phyloP scores from a whole-genome alignment of 2,113 vertebrate species.

The Chrysemys picta region DNA sequence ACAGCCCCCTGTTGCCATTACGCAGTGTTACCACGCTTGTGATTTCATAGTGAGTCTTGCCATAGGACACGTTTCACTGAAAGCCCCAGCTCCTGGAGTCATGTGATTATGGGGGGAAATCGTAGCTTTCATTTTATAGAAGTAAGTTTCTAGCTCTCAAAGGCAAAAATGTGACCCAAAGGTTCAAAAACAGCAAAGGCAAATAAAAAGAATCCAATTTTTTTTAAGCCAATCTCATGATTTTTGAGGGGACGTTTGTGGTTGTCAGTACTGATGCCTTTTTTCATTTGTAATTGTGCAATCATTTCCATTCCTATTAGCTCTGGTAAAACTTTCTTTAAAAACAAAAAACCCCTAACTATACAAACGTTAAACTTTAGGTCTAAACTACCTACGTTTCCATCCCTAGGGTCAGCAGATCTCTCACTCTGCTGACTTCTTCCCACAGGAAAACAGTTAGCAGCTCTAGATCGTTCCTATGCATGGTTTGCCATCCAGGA shows the following conservation, averaged over 20 bases:
- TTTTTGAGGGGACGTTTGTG: too few species aligned
- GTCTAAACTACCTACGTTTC: not conserved
- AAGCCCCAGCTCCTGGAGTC: not conserved
- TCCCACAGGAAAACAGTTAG: not conserved
- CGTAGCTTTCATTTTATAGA: not conserved
- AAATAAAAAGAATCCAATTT: not conserved
- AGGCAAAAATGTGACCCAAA: not conserved
- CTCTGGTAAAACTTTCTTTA: not conserved
- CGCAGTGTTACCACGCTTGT: not conserved
- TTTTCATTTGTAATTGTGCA: not conserved
- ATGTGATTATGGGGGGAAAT: not conserved
- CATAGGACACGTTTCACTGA: not conserved
- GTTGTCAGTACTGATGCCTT: not conserved
- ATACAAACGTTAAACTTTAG: not conserved
- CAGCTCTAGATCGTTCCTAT: not conserved
- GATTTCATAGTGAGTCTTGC: not conserved
- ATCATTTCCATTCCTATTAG: not conserved
- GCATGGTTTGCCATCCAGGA: not conserved
- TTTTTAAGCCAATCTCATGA: not conserved
- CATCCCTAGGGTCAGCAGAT: not conserved
- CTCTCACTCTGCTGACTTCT: not conserved
- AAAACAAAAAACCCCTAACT: not conserved
- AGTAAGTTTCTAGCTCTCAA: not conserved
- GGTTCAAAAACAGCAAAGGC: not conserved
- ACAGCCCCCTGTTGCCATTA: not conserved